These are phyloP conservation scores for Aplysia californica DNA, from an alignment of 1,140 invertebrate genomes.

Conservation along the genomic window DNA sequence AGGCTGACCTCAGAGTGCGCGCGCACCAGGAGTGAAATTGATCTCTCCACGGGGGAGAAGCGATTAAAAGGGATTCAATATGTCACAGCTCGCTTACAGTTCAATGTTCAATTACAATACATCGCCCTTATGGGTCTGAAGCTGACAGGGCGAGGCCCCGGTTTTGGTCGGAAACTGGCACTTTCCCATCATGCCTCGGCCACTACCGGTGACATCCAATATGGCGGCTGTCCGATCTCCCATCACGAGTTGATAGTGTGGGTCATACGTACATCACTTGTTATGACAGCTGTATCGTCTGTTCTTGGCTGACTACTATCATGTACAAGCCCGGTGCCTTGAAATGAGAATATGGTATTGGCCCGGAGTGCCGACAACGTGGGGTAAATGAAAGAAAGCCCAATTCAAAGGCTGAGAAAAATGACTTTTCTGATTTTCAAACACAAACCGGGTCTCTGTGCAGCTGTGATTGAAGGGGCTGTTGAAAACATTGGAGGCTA, in stretches of 20 bases:
- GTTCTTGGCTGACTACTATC: no score
- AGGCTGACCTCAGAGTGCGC: conserved; percentile 6
- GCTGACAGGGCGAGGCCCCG: conserved; percentile 2
- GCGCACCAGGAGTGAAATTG: conserved; percentile 27
- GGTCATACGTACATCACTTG: no score
- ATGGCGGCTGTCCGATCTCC: conserved; percentile 3
- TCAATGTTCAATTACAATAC: conserved; percentile 28
- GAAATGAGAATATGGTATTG: no score
- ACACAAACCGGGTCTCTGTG: no score
- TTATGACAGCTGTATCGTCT: no score
- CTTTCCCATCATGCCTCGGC: conserved; percentile 16
- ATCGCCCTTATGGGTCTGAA: conserved; percentile 24
- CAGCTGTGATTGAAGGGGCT: no score
- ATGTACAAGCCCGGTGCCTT: no score
- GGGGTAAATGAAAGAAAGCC: no score
- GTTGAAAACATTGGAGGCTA: no score
- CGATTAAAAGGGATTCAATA: conserved; percentile 18
- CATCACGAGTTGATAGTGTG: conserved; percentile 2
- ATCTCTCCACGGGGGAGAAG: conserved; percentile 8
- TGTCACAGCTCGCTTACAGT: conserved; percentile 27
- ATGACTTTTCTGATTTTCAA: no score
- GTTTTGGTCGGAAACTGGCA: conserved; percentile 1
- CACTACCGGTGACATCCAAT: conserved; percentile 10
- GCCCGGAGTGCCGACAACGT: no score
- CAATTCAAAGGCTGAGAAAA: no score